Base-by-base conservation (phyloP, 2,797 vertebrate species). In the Thripadectes ignobilis region DNA sequence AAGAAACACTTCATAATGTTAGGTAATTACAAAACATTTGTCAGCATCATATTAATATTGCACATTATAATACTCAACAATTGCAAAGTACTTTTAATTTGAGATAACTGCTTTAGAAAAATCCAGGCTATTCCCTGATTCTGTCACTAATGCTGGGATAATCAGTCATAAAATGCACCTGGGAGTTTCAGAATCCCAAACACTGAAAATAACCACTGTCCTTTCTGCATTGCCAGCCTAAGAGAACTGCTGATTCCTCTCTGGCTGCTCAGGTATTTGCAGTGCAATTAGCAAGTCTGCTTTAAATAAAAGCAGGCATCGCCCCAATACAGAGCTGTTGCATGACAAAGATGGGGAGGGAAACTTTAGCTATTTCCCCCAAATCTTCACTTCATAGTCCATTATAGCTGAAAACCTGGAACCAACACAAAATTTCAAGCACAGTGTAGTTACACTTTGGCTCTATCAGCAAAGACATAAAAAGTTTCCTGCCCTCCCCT, bases 381-480 rank as follows among this genome's bases (percentile, higher is more conserved):
- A 71, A 22, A 61, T 43, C 19, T 71, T 49, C 21, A 45, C 21
- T 46, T 13, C 6, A 6, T 23, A 7, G 9, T 48, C 26, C 32
- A 26, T 58, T 52, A 73, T 0, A 80, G 57, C 26, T 67, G 43
- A 83, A 62, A 68, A 67, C 20, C 6, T 30, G 46, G 75, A 87
- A 85, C 16, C 20, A 73, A 41, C 0, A 11, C 22, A 57, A 67
- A 36, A 61, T 59, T 51, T 51, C 36, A 48, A 34, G 12, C 7
- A 26, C 19, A 10, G 8, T 4, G 26, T 13, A 63, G n/a, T 59
- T 59, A 49, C 5, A 8, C 22, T 55, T 78, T 0, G 0, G 24
- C 14, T 79, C 76, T 39, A 19, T 7, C 59, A 67, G 29, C 34
- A 57, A 82, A 67, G 20, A 23, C 10, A 34, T 2, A 57, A 12